Conservation (phyloP, 2,888 invertebrate species). For the Drosophila gaucha region DNA sequence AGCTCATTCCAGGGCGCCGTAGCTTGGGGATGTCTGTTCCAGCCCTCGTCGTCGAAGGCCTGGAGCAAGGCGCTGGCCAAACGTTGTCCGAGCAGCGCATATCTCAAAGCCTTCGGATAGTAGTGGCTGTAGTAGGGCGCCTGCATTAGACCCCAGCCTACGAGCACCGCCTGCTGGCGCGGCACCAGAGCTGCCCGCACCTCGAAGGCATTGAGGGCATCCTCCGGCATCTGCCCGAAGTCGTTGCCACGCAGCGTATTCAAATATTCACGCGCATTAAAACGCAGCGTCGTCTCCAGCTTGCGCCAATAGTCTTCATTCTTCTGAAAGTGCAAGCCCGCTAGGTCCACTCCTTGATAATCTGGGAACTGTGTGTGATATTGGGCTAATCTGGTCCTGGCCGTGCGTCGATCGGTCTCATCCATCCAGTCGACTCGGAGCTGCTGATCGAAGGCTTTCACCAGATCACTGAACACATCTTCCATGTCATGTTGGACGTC, state of each 20-base stretch:
- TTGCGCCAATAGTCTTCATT: conserved; percentile 72
- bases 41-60: conserved; percentile 78
- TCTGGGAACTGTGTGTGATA: conserved; percentile 64
- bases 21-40: conserved; percentile 66
- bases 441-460: conserved; percentile 65
- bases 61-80: conserved; percentile 68
- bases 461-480: conserved; percentile 62
- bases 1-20: conserved; percentile 64
- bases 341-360: conserved; percentile 64
- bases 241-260: conserved; percentile 58
- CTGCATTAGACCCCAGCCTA: conserved; percentile 79
- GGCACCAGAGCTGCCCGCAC: conserved; percentile 61
- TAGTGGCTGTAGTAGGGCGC: conserved; percentile 74
- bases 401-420: conserved; percentile 70
- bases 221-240: conserved; percentile 32
- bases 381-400: conserved; percentile 58
- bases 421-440: conserved; percentile 72
- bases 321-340: conserved; percentile 56
- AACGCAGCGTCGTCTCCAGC: conserved; percentile 60
- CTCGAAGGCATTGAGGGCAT: conserved; percentile 64
- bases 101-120: conserved; percentile 76
- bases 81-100: conserved; percentile 69
- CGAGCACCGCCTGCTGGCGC: conserved; percentile 61
- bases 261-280: conserved; percentile 59
- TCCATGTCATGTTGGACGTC: conserved; percentile 65